phyloP scores from a whole-genome alignment of 2,888 invertebrate species.

The Chymomyza procnemis region DNA sequence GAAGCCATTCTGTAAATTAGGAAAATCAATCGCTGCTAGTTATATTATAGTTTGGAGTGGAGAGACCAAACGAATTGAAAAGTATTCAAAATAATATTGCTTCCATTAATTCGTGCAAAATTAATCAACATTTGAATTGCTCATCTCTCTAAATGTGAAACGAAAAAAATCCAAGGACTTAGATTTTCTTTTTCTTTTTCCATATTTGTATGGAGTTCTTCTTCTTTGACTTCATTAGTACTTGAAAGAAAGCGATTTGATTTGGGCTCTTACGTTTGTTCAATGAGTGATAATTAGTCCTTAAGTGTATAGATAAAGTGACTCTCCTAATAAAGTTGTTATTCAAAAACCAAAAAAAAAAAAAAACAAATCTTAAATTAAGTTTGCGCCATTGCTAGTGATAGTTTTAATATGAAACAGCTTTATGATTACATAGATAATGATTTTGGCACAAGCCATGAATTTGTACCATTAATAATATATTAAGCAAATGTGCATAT shows the following conservation, averaged over 20 bases:
- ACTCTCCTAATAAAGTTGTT: not conserved
- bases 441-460: not conserved
- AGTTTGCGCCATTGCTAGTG: conserved; percentile 65
- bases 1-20: not conserved
- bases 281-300: conserved; percentile 44
- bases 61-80: not conserved
- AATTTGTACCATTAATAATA: not conserved
- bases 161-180: not conserved
- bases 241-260: not conserved
- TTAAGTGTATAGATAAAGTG: conserved; percentile 26
- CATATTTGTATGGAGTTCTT: too few relatives aligned
- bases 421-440: not conserved
- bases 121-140: conserved; percentile 55
- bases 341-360: not conserved
- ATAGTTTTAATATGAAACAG: conserved; percentile 51
- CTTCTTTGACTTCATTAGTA: too few relatives aligned
- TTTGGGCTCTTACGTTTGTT: conserved; percentile 31
- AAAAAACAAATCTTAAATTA: not conserved
- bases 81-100: not conserved
- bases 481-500: not conserved
- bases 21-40: not conserved
- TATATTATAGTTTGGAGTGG: not conserved
- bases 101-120: not conserved
- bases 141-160: conserved; percentile 32
- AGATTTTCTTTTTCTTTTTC: too few relatives aligned